phyloP scores from a whole-genome alignment of 1,140 invertebrate species.

The Agrypnia vestita region DNA sequence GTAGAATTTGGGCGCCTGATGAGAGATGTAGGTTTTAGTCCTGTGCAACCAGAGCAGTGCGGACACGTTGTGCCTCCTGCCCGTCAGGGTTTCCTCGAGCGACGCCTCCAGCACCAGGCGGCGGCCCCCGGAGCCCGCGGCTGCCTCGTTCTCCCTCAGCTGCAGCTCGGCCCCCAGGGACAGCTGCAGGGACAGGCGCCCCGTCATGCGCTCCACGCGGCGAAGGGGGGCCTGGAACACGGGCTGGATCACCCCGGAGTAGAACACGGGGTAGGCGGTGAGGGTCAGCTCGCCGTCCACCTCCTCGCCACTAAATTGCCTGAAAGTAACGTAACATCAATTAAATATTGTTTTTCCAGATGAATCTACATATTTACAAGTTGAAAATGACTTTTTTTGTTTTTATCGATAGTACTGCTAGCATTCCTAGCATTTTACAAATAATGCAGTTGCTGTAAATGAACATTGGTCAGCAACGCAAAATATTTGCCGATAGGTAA shows the following conservation, averaged over 20 bases:
- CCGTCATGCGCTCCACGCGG: constrained; percentile 88
- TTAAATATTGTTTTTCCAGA: too few species aligned
- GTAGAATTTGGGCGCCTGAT: constrained; percentile 88
- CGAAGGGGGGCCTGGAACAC: constrained; percentile 81
- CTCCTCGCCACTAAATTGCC: constrained; percentile 81
- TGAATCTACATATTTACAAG: too few species aligned
- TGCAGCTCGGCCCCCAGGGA: constrained; percentile 79
- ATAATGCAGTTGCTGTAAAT: too few species aligned
- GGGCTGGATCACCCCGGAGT: constrained; percentile 84
- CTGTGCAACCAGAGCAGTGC: constrained; percentile 83
- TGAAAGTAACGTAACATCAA: too few species aligned
- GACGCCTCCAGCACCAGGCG: constrained; percentile 84
- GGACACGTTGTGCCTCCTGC: constrained; percentile 86
- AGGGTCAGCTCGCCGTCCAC: constrained; percentile 86
- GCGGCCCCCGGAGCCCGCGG: constrained; percentile 83
- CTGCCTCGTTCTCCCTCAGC: constrained; percentile 76
- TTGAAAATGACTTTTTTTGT: too few species aligned
- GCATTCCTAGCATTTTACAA: too few species aligned
- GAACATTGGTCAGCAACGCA: too few species aligned
- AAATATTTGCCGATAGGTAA: too few species aligned
- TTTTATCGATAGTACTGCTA: too few species aligned
- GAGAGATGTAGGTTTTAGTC: constrained; percentile 87
- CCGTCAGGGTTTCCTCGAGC: constrained; percentile 86
- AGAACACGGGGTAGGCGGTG: constrained; percentile 84
- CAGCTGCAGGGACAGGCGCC: constrained; percentile 83